Conservation (phyloP, 2,113 vertebrate genomes). For the human (Homo sapiens) region GRCh38 chr3:190496001-190496500, state of each 20-base stretch:
- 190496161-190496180: not conserved
- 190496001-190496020: not conserved
- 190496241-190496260: not conserved
- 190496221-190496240: not conserved
- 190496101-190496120: not conserved
- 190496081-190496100: not conserved
- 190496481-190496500: not conserved
- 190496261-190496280: not conserved
- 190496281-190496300: not conserved
- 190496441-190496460: not conserved
- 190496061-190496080: not conserved
- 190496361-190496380: not conserved
- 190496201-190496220: not conserved
- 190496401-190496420: not conserved
- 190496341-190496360: constrained; percentile 39
- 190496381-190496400: constrained; percentile 24
- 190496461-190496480: constrained; percentile 33
- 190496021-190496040: not conserved
- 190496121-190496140: not conserved
- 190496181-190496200: not conserved
- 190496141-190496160: not conserved
- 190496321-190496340: not conserved
- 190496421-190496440: not conserved
- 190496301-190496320: not conserved
- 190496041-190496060: not conserved